These are phyloP conservation scores for Rhamnusium bicolor DNA, from an alignment of 2,888 invertebrate species.

Conservation along the genomic window DNA sequence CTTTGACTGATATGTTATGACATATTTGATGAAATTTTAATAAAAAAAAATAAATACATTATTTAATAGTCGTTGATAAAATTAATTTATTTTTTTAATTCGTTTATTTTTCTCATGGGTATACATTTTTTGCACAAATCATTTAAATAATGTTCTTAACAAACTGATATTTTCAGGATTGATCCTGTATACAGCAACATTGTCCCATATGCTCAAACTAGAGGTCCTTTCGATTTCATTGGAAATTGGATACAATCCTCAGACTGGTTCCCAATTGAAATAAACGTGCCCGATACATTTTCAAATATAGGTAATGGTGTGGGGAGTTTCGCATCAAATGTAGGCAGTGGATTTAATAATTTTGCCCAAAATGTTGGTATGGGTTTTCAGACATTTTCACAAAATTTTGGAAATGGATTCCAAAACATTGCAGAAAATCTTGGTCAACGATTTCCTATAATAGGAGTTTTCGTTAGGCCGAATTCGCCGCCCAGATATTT, in stretches of 20 bases:
- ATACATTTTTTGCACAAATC: not conserved
- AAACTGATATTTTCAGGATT: not conserved
- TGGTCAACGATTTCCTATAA: slow-evolving; percentile 50
- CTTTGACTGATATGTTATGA: no score
- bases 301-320: slow-evolving; percentile 59
- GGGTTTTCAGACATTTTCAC: slow-evolving; percentile 50
- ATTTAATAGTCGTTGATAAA: no score
- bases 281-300: slow-evolving; percentile 77
- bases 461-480: slow-evolving; percentile 47
- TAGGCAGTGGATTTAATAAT: slow-evolving; percentile 46
- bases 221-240: slow-evolving; percentile 61
- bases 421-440: slow-evolving; percentile 50
- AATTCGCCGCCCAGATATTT: slow-evolving; percentile 31
- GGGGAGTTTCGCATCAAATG: slow-evolving; percentile 44
- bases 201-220: slow-evolving; percentile 35
- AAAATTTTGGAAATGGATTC: slow-evolving; percentile 54
- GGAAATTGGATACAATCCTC: slow-evolving; percentile 73
- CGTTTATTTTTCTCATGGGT: no score
- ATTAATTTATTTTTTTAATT: no score
- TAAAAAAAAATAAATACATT: no score
- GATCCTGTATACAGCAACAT: slow-evolving; percentile 27
- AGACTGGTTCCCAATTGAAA: slow-evolving; percentile 76
- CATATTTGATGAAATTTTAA: no score
- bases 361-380: slow-evolving; percentile 53
- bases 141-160: not conserved